Percentiles rank a stretch among this genome's conserved stretches.
Conservation (phyloP, 2,888 invertebrate genomes). For the Masnerella sp. region DNA sequence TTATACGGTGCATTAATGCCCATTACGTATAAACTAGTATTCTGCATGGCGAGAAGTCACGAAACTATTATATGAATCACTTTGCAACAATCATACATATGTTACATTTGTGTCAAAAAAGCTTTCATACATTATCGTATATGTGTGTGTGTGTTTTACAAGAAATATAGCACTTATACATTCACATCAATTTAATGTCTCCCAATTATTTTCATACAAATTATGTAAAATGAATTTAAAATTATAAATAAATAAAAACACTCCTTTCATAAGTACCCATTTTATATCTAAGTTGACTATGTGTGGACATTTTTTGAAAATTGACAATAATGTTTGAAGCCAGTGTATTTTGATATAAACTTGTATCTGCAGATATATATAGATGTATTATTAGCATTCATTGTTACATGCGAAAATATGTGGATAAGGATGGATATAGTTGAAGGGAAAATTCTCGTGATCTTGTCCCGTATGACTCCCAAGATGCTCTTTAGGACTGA, state of each 20-base stretch:
- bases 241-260: too few relatives aligned
- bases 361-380: too few relatives aligned
- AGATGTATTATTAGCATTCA: conserved; percentile 65
- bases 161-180: too few relatives aligned
- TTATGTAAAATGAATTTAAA: too few relatives aligned
- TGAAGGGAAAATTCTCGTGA: conserved; percentile 76
- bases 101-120: conserved; percentile 28
- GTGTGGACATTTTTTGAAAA: too few relatives aligned
- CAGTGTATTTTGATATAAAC: too few relatives aligned
- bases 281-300: too few relatives aligned
- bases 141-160: background rate
- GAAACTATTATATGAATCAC: conserved; percentile 42
- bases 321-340: too few relatives aligned
- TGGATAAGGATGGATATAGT: conserved; percentile 63
- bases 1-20: conserved; percentile 46
- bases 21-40: conserved; percentile 40
- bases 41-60: conserved; percentile 40
- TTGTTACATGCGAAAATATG: conserved; percentile 65
- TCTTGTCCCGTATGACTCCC: conserved; percentile 76
- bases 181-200: too few relatives aligned
- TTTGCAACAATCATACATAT: conserved; percentile 27
- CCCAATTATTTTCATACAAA: too few relatives aligned
- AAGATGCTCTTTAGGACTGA: conserved; percentile 72
- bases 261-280: too few relatives aligned
- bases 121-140: conserved; percentile 12